phyloP scores from a whole-genome alignment of 2,797 vertebrate species.

The Rhabdophis nuchalis region DNA sequence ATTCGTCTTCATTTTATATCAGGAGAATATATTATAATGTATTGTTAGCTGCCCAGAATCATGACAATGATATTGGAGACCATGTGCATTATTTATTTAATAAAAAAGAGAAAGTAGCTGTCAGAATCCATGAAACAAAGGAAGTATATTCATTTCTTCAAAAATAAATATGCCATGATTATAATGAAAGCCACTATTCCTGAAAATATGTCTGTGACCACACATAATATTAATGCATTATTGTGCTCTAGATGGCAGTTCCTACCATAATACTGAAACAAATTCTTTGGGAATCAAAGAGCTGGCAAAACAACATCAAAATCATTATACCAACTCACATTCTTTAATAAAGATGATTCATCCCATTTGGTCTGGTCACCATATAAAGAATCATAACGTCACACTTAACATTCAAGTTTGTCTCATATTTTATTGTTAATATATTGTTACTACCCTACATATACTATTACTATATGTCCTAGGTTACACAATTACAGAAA shows the following conservation, averaged over 20 bases:
- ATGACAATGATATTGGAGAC: not conserved
- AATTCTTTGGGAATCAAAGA: constrained; percentile 35
- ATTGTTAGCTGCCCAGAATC: not conserved
- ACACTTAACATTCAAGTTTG: not conserved
- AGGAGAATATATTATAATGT: not conserved
- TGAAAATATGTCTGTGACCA: constrained; percentile 42
- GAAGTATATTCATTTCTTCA: constrained; percentile 52
- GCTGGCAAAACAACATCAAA: constrained; percentile 34
- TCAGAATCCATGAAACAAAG: constrained; percentile 42
- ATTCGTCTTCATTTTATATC: constrained; percentile 20
- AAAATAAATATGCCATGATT: constrained; percentile 54
- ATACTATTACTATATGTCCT: no score
- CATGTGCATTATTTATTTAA: not conserved
- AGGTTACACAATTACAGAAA: not conserved
- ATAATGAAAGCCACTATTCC: constrained; percentile 44
- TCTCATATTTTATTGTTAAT: not conserved
- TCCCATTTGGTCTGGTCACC: not conserved
- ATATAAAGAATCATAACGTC: not conserved
- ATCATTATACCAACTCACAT: not conserved
- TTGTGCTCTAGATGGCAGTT: constrained; percentile 55
- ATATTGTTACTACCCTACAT: not conserved
- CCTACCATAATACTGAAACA: constrained; percentile 19
- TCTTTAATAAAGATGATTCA: not conserved
- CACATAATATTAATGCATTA: constrained; percentile 48
- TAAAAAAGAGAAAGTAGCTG: constrained; percentile 37